Conservation (phyloP, 2,888 invertebrate species). For the Eulithis prunata region DNA sequence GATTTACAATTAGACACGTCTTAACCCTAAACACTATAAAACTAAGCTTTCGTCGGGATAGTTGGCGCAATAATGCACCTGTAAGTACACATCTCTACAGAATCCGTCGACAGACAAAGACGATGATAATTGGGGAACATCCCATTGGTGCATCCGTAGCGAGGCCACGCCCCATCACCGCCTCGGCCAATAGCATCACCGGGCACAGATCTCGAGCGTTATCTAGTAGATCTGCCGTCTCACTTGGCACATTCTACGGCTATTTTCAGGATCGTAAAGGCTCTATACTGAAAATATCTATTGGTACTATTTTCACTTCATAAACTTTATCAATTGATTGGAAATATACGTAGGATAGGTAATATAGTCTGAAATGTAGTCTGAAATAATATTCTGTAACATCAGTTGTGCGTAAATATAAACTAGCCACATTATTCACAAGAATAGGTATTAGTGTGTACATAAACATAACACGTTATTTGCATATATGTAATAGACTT, state of each 20-base stretch:
- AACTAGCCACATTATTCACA: slow-evolving; percentile 15
- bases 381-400: not conserved
- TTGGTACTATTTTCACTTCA: not conserved
- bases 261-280: slow-evolving; percentile 70
- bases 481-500: slow-evolving; percentile 35
- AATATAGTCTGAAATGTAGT: not conserved
- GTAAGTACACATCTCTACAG: slow-evolving; percentile 64
- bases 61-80: slow-evolving; percentile 57
- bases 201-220: slow-evolving; percentile 84
- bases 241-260: slow-evolving; percentile 68
- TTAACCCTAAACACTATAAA: slow-evolving; percentile 1
- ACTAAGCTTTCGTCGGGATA: slow-evolving; percentile 24
- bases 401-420: slow-evolving; percentile 3
- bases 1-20: slow-evolving; percentile 1
- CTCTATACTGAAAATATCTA: slow-evolving; percentile 40
- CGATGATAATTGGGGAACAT: slow-evolving; percentile 81
- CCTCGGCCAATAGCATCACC: slow-evolving; percentile 69
- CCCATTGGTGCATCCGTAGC: slow-evolving; percentile 85
- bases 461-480: slow-evolving; percentile 33
- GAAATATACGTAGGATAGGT: too few species aligned
- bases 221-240: slow-evolving; percentile 83
- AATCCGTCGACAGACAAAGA: slow-evolving; percentile 83
- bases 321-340: too few species aligned
- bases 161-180: slow-evolving; percentile 73
- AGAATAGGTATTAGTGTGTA: slow-evolving; percentile 35